phyloP scores from a whole-genome alignment of 2,888 invertebrate species.

The Aquatica leii region DNA sequence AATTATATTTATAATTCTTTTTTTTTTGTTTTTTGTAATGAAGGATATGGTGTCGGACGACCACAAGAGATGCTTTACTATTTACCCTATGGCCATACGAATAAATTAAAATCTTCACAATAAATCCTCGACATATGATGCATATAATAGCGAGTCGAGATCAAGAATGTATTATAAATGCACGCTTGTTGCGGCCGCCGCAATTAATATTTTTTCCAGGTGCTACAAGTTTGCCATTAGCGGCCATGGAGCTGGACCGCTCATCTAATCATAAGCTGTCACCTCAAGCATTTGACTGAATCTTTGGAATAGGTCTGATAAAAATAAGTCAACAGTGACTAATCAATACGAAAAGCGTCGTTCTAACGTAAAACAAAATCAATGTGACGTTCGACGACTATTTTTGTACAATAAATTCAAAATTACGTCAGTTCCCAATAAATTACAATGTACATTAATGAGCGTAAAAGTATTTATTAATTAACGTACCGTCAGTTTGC shows the following conservation, averaged over 20 bases:
- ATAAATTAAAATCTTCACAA: conserved; percentile 60
- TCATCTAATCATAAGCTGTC: conserved; percentile 55
- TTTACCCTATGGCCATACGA: conserved; percentile 55
- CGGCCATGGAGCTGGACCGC: conserved; percentile 35
- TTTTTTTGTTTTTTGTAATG: conserved; percentile 52
- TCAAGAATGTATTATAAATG: conserved; percentile 58
- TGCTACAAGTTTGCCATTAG: conserved; percentile 50
- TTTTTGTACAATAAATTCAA: conserved; percentile 13
- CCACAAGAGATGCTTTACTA: conserved; percentile 54
- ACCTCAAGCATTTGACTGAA: conserved; percentile 49
- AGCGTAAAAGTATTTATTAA: too few relatives aligned
- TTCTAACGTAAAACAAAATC: conserved; percentile 15
- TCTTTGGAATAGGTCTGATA: conserved; percentile 10
- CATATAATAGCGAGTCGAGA: conserved; percentile 49
- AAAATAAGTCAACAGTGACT: conserved; percentile 12
- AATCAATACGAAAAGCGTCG: conserved; percentile 24
- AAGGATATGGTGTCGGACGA: conserved; percentile 52
- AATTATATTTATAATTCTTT: conserved; percentile 57
- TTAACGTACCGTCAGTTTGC: too few relatives aligned
- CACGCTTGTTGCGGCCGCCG: conserved; percentile 51
- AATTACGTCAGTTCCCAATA: conserved; percentile 8
- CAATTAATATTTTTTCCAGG: conserved; percentile 55
- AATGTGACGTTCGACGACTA: conserved; percentile 17
- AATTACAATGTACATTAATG: too few relatives aligned
- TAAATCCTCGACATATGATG: conserved; percentile 59